phyloP scores from a whole-genome alignment of 2,888 invertebrate species.

The Zonitis immaculata region DNA sequence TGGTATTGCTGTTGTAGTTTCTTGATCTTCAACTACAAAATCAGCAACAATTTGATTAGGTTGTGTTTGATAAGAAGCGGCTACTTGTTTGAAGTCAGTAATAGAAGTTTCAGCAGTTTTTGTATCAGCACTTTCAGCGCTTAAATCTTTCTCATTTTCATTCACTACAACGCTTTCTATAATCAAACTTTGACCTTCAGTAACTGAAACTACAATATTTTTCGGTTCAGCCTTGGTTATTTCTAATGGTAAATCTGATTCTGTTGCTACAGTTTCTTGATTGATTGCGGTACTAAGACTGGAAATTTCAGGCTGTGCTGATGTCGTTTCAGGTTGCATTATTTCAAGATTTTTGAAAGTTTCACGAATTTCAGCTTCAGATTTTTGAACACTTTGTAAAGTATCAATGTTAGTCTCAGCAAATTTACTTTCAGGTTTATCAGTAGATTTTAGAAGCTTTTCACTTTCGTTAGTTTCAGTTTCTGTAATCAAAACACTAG shows the following conservation, averaged over 20 bases:
- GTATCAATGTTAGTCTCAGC: conserved; percentile 44
- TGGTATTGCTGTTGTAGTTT: conserved; percentile 27
- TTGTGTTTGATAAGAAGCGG: conserved; percentile 27
- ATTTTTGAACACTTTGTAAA: conserved; percentile 50
- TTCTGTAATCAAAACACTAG: conserved; percentile 51
- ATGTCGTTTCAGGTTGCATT: conserved; percentile 36
- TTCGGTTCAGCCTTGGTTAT: conserved; percentile 42
- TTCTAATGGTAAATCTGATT: conserved; percentile 45
- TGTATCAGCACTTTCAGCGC: conserved; percentile 38
- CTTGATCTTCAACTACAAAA: conserved; percentile 27
- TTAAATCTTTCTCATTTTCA: conserved; percentile 49
- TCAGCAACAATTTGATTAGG: conserved; percentile 21
- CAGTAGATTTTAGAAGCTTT: conserved; percentile 39
- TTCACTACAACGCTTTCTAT: conserved; percentile 50
- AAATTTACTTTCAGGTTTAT: conserved; percentile 40
- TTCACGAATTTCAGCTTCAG: conserved; percentile 48
- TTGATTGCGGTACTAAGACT: conserved; percentile 46
- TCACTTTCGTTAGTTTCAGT: conserved; percentile 51
- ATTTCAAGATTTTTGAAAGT: conserved; percentile 43
- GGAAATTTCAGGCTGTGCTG: conserved; percentile 42
- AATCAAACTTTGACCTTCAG: conserved; percentile 46
- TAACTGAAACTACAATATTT: conserved; percentile 45
- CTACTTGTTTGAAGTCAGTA: conserved; percentile 46
- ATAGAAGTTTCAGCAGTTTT: conserved; percentile 39
- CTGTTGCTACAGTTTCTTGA: conserved; percentile 48